Evolutionary conservation across 2,113 vertebrate genomes (phyloP).

Genomic region (Zosterops pallidus): DNA sequence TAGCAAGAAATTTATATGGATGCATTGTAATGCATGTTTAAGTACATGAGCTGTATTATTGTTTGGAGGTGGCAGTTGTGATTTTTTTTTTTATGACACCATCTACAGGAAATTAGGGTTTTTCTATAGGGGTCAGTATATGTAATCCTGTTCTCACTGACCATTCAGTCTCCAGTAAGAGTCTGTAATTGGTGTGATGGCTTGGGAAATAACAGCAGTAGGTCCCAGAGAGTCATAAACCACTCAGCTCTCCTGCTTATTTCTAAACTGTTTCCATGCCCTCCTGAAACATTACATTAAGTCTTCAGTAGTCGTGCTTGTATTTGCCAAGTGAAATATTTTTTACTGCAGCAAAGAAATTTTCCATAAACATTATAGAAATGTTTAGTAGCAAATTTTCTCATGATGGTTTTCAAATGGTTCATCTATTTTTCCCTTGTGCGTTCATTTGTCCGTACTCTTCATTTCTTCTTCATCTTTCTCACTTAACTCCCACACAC

Average conservation of each 20-base stretch:
- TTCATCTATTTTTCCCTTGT: background rate
- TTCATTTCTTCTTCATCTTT: background rate
- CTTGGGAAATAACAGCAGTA: slow-evolving; percentile 3
- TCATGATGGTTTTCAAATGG: background rate
- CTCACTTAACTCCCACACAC: background rate
- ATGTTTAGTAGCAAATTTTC: background rate
- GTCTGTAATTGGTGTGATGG: slow-evolving; percentile 13
- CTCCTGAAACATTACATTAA: slow-evolving; percentile 12
- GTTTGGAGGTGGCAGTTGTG: slow-evolving; percentile 43
- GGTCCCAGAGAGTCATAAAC: slow-evolving; percentile 22
- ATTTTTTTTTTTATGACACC: slow-evolving; percentile 4
- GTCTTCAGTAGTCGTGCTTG: background rate
- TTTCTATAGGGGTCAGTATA: slow-evolving; percentile 15
- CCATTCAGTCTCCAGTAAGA: background rate
- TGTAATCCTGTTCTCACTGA: background rate
- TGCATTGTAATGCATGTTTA: background rate
- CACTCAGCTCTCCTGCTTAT: background rate
- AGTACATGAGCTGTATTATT: background rate
- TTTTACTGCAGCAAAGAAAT: background rate
- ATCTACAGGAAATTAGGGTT: slow-evolving; percentile 11
- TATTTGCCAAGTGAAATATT: slow-evolving; percentile 15
- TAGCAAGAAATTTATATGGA: background rate
- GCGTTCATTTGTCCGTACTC: background rate
- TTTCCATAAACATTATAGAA: background rate
- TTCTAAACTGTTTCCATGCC: slow-evolving; percentile 3